Evolutionary conservation across 2,888 invertebrate species (phyloP).

Genomic region (Timema cristinae): DNA sequence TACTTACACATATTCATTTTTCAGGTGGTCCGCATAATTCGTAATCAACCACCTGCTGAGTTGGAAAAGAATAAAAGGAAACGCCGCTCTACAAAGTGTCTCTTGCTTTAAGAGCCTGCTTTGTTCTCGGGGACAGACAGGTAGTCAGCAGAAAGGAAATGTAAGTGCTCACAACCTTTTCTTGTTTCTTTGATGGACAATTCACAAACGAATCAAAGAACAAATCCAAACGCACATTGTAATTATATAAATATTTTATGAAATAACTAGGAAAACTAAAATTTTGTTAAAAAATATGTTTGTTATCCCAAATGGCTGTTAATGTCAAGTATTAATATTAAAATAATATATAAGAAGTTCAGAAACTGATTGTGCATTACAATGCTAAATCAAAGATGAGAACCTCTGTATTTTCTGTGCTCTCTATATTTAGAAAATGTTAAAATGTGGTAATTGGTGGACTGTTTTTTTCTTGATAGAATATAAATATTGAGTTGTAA

Average conservation of each 20-base stretch:
- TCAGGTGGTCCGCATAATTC: slow-evolving; percentile 72
- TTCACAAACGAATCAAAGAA: not conserved
- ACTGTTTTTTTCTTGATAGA: not conserved
- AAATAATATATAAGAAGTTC: too few species aligned
- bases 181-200: not conserved
- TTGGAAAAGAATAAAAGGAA: slow-evolving; percentile 61
- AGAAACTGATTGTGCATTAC: not conserved
- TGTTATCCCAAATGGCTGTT: slow-evolving; percentile 9
- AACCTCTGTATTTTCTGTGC: not conserved
- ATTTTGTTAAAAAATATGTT: slow-evolving; percentile 12
- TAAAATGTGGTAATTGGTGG: slow-evolving; percentile 1
- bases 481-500: not conserved
- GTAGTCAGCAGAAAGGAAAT: not conserved
- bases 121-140: not conserved
- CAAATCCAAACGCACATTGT: slow-evolving; percentile 9
- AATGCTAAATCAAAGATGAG: not conserved
- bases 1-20: not conserved
- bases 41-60: slow-evolving; percentile 69
- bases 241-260: slow-evolving; percentile 5
- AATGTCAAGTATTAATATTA: not conserved
- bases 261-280: not conserved
- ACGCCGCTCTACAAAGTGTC: slow-evolving; percentile 51
- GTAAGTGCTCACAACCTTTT: slow-evolving; percentile 9
- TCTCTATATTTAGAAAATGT: not conserved
- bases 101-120: slow-evolving; percentile 45